Evolutionary conservation across 2,797 vertebrate genomes (phyloP), one percentile per base, ranked within the genome.

Genomic region (Coracias cyanogaster): DNA sequence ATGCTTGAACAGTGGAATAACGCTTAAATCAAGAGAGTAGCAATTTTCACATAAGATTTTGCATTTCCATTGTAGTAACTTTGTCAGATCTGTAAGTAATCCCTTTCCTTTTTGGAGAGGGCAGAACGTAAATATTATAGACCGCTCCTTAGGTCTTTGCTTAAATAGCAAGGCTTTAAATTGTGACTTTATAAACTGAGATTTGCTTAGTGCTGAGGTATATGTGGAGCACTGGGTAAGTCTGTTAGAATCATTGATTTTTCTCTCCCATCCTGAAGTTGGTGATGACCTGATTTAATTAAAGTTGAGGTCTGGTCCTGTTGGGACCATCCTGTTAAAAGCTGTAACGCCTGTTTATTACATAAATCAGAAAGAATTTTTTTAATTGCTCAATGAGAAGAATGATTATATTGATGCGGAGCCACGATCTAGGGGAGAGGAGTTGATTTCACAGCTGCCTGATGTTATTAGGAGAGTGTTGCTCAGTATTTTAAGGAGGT

Each of bases 161-260:
- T 69, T 61, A 26, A 43, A n/a, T 9, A 76, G 25, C 13, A 37
- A 65, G 20, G 8, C 62, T 43, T 33, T 18, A 62, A 9, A 41
- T 54, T 43, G 6, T 78, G 51, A 9, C 25, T 55, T 13, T 57
- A 29, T 45, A 39, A 66, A 15, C 3, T 31, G 35, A 39, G 62
- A 15, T 57, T n/a, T 35, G 9, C 2, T 0, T 8, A 31, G 35
- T 64, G 10, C 6, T 31, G 14, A 55, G 35, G 7, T 43, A 3
- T 6, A 6, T 43, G 3, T 8, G n/a, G 62, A 84, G 49, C 25
- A 12, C 29, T 28, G 55, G n/a, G 16, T 4, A 2, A 12, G 6
- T 19, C 33, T 77, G 15, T 26, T 76, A 57, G 17, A 31, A 39
- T 46, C 35, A 21, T 28, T 86, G 61, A 8, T 37, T 76, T 61